Percentiles rank a stretch among this genome's conserved stretches.
Conservation (phyloP, 1,140 invertebrate genomes). For the Drosophila parabipectinata region DNA sequence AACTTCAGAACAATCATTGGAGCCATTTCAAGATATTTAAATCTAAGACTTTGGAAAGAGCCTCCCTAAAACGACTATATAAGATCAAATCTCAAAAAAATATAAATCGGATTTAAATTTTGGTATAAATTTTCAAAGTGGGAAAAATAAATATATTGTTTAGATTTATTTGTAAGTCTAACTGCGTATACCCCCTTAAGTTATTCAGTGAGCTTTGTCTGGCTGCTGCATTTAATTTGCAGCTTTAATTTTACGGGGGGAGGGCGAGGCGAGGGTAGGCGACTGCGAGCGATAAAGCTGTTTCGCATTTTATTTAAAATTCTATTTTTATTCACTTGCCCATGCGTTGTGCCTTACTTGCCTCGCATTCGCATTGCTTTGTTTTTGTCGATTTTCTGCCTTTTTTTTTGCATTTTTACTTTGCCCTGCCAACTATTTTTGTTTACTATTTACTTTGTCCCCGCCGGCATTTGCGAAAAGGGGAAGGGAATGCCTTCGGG, state of each 20-base stretch:
- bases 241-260: conserved; percentile 61
- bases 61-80: too few relatives aligned
- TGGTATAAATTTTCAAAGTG: too few relatives aligned
- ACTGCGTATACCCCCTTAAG: neutral
- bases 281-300: conserved; percentile 44
- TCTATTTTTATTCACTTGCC: conserved; percentile 77
- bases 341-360: conserved; percentile 49
- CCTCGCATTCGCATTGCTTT: conserved; percentile 20
- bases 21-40: neutral
- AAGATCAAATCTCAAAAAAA: too few relatives aligned
- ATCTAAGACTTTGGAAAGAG: too few relatives aligned
- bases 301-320: conserved; percentile 69
- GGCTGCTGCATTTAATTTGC: conserved; percentile 47
- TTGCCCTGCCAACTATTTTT: conserved; percentile 78
- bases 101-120: too few relatives aligned
- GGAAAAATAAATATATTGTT: too few relatives aligned
- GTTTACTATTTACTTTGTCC: conserved; percentile 79
- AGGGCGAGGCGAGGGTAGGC: neutral
- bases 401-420: conserved; percentile 69
- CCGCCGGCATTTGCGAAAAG: conserved; percentile 24
- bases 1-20: too few relatives aligned
- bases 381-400: neutral
- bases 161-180: too few relatives aligned
- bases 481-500: neutral
- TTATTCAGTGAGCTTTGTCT: conserved; percentile 13